phyloP scores from a whole-genome alignment of 2,888 invertebrate genomes.

The Steinernema hermaphroditum region DNA sequence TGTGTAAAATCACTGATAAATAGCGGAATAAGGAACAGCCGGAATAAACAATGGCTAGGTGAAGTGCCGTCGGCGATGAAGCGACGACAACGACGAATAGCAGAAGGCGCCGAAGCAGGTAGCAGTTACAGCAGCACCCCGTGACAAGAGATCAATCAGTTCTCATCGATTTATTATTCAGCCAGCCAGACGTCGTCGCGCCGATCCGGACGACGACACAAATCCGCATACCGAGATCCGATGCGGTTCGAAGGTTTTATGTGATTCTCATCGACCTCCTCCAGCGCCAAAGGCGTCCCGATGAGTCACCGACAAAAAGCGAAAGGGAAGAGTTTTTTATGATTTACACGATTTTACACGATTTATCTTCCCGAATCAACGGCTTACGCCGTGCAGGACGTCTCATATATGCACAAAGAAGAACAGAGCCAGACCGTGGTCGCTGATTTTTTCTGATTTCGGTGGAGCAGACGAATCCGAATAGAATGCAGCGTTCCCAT shows the following conservation, averaged over 20 bases:
- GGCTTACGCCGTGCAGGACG: no score
- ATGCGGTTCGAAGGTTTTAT: constrained; percentile 8
- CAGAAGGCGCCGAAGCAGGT: background rate
- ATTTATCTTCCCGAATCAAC: no score
- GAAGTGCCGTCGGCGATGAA: background rate
- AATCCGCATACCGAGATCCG: constrained; percentile 21
- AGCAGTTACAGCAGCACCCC: constrained; percentile 14
- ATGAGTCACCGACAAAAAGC: constrained; percentile 5
- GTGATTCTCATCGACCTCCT: background rate
- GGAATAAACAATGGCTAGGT: background rate
- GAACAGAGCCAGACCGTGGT: no score
- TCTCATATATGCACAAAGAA: no score
- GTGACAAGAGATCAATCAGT: constrained; percentile 20
- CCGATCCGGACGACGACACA: constrained; percentile 9
- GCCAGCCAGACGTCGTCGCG: constrained; percentile 3
- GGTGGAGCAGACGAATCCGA: no score
- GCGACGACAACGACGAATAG: background rate
- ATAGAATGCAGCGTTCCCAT: no score
- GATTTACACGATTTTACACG: no score
- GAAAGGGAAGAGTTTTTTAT: background rate
- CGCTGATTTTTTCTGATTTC: no score
- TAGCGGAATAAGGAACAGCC: constrained; percentile 16
- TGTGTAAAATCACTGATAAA: constrained; percentile 19
- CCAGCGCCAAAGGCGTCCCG: background rate
- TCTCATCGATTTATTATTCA: constrained; percentile 24